A percentile compares a stretch with the other conserved stretches of the same genome.
Evolutionary conservation across 23 tunicate genomes (phyloP).

Genomic region (Styela clava): DNA sequence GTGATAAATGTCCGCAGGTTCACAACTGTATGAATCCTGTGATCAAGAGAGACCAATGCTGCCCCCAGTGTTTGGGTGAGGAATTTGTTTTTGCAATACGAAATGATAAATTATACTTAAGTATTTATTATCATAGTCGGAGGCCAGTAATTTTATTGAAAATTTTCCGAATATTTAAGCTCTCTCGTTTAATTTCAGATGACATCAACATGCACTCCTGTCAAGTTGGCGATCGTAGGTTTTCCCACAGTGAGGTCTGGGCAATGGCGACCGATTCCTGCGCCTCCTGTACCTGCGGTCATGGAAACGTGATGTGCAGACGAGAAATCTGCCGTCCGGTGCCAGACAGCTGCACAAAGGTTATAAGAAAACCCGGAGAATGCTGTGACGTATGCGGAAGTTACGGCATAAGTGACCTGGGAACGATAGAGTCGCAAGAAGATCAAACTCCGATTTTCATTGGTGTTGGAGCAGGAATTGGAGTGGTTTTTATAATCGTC

Average conservation of each 20-base stretch:
- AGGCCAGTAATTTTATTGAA: too few relatives aligned
- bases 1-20: conserved; percentile 44
- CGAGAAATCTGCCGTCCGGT: conserved; percentile 29
- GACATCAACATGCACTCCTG: conserved; percentile 7
- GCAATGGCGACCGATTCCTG: conserved; percentile 29
- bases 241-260: conserved; percentile 40
- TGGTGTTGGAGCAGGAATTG: not conserved
- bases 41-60: conserved; percentile 45
- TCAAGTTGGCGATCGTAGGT: conserved; percentile 7
- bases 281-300: conserved; percentile 36
- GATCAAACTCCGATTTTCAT: not conserved
- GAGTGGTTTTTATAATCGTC: not conserved
- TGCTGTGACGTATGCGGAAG: conserved; percentile 56
- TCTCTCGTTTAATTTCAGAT: not conserved
- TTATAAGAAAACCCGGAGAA: conserved; percentile 30
- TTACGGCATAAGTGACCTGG: not conserved
- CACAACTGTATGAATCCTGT: conserved; percentile 45
- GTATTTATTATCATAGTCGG: too few relatives aligned
- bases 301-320: conserved; percentile 34
- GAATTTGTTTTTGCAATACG: not conserved
- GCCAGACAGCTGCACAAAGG: conserved; percentile 17
- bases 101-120: too few relatives aligned
- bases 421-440: not conserved
- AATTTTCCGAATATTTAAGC: too few relatives aligned
- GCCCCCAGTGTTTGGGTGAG: conserved; percentile 70